phyloP scores from a whole-genome alignment of 2,888 invertebrate species.

The Drosophila robusta region DNA sequence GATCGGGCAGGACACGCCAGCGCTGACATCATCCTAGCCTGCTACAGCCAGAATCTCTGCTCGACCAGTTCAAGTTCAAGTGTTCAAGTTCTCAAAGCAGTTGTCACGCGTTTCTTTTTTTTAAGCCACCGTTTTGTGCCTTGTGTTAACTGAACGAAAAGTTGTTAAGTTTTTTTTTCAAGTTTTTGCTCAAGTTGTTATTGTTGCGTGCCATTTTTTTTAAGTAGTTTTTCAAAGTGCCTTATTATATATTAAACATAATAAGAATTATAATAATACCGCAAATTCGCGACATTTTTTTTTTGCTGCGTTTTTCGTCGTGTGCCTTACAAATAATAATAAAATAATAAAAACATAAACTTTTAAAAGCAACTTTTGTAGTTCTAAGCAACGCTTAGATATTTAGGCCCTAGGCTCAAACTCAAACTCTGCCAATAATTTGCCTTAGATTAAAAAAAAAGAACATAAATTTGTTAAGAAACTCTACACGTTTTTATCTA shows the following conservation, averaged over 20 bases:
- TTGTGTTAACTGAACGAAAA: conserved; percentile 42
- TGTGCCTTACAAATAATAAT: conserved; percentile 59
- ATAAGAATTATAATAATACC: conserved; percentile 5
- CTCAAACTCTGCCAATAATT: conserved; percentile 65
- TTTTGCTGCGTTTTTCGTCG: conserved; percentile 56
- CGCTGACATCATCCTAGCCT: conserved; percentile 47
- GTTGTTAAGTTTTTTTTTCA: conserved; percentile 60
- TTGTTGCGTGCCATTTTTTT: conserved; percentile 46
- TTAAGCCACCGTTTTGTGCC: conserved; percentile 63
- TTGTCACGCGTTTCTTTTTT: conserved; percentile 46
- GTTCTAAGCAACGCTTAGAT: conserved; percentile 21
- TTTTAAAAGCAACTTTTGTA: conserved; percentile 20
- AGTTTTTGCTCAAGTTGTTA: conserved; percentile 36
- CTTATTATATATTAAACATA: conserved; percentile 37
- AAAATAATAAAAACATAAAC: conserved; percentile 15
- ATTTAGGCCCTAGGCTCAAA: conserved; percentile 47
- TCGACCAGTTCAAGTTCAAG: background rate
- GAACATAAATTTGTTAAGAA: conserved; percentile 51
- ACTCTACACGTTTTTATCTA: conserved; percentile 43
- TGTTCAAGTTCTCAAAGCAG: conserved; percentile 7
- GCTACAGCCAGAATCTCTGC: conserved; percentile 6
- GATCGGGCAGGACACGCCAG: conserved; percentile 84
- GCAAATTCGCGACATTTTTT: conserved; percentile 20
- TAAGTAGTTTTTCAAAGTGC: conserved; percentile 55
- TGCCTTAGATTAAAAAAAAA: conserved; percentile 58